phyloP scores from a whole-genome alignment of 1,140 invertebrate genomes.

The Euwallacea similis region DNA sequence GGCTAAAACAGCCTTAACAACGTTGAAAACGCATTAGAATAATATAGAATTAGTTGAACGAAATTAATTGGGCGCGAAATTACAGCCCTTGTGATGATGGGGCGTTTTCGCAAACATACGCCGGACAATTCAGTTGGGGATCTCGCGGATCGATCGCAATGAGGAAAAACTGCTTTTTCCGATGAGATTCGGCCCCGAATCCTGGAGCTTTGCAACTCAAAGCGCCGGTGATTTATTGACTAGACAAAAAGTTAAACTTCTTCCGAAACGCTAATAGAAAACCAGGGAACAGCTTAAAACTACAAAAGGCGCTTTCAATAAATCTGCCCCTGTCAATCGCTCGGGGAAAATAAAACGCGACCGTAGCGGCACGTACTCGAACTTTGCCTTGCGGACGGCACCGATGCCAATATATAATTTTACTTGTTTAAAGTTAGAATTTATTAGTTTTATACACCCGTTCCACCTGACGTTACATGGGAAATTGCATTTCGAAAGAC shows the following conservation, averaged over 20 bases:
- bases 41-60: constrained; percentile 46
- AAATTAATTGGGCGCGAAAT: constrained; percentile 47
- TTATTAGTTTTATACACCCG: constrained; percentile 34
- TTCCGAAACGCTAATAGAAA: constrained; percentile 35
- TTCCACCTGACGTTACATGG: constrained; percentile 21
- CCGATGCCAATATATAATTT: constrained; percentile 35
- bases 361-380: constrained; percentile 27
- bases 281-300: constrained; percentile 36
- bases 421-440: constrained; percentile 39
- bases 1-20: constrained; percentile 45
- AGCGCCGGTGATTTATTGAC: constrained; percentile 17
- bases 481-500: constrained; percentile 10
- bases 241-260: constrained; percentile 28
- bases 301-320: constrained; percentile 36
- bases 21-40: constrained; percentile 44
- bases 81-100: constrained; percentile 35
- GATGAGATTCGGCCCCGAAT: constrained; percentile 3
- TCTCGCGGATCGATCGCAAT: too few relatives aligned
- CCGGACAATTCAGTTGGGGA: not conserved
- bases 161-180: constrained; percentile 1
- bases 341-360: constrained; percentile 22
- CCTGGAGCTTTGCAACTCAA: constrained; percentile 18
- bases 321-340: constrained; percentile 34
- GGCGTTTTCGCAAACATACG: not conserved
- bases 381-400: constrained; percentile 25